Evolutionary conservation across 1,140 invertebrate species (phyloP).

Genomic region (Hermetia illucens): DNA sequence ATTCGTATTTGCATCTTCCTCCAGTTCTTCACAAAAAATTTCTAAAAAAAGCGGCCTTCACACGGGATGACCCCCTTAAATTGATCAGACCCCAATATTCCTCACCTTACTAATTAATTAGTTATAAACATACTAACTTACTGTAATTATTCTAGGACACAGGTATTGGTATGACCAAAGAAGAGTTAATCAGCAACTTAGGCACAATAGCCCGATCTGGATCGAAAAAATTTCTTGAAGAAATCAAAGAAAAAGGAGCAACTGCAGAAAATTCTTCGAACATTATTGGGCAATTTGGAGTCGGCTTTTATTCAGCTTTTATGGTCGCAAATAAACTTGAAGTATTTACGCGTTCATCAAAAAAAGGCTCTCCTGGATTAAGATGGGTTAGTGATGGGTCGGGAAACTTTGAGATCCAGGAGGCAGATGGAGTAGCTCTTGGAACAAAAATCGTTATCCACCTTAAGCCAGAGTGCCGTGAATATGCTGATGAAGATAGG

Average conservation of each 20-base stretch:
- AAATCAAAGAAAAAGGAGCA: slow-evolving; percentile 56
- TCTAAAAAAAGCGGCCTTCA: too few species aligned
- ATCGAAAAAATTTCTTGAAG: slow-evolving; percentile 83
- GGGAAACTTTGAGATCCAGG: slow-evolving; percentile 78
- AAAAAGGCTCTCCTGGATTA: slow-evolving; percentile 48
- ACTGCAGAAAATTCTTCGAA: slow-evolving; percentile 46
- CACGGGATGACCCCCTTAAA: too few species aligned
- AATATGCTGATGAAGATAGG: slow-evolving; percentile 76
- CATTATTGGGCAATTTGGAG: slow-evolving; percentile 97
- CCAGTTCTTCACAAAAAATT: too few species aligned
- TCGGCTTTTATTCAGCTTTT: slow-evolving; percentile 95
- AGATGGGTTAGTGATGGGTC: slow-evolving; percentile 86
- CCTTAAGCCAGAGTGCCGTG: slow-evolving; percentile 70
- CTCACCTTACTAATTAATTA: too few species aligned
- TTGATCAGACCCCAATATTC: too few species aligned
- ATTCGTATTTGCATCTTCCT: too few species aligned
- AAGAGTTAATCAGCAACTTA: slow-evolving; percentile 80
- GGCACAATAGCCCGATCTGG: slow-evolving; percentile 93
- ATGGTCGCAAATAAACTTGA: slow-evolving; percentile 94
- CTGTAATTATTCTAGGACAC: slow-evolving; percentile 69
- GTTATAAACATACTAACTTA: too few species aligned
- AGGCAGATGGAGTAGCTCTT: slow-evolving; percentile 63
- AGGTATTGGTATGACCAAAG: slow-evolving; percentile 87
- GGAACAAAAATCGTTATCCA: slow-evolving; percentile 92
- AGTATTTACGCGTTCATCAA: slow-evolving; percentile 65